Evolutionary conservation across 1,140 invertebrate species (phyloP), one percentile per base, ranked within the genome.

Genomic region (Centruroides vittatus): DNA sequence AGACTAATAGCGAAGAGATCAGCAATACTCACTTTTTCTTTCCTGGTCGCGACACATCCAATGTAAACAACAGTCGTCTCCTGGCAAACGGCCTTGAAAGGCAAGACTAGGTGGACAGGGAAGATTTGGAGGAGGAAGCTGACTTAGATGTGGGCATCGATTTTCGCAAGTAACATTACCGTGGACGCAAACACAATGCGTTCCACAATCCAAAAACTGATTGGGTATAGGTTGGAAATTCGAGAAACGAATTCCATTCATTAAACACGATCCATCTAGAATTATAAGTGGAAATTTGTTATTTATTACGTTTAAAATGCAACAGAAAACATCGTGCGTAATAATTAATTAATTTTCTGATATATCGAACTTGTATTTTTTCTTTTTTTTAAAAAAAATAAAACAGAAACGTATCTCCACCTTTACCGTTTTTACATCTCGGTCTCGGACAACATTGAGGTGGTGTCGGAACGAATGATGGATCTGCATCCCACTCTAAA

Each of bases 171-270:
- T 85, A 5, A 93, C 78, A 64, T 86, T 86, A 35, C 89, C 89
- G 71, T 85, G 84, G 70, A 90, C 86, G 68, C 90, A 93, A 71
- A 82, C 88, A 73, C 90, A 94, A 67, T 83, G 78, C 62, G 87
- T 81, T 58, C 90, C 86, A 70, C 90, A 94, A 55, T 80, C 81
- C 23, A 85, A 67, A 73, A 71, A 54, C 41, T 86, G 77, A 70
- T 74, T 70, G 3, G 85, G 85, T 47, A 87, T 82, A 57, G 81
- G 80, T 47, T 81, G 79, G 78, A 82, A 84, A 70, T 87, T 85
- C 23, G 46, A 52, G 60, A 72, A 70, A 34, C 60, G 62, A 47
- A 67, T 61, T 11, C 73, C 73, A 48, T 69, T 82, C 78, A 59
- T 82, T 72, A 46, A 75, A 51, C 70, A 69, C 2, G 66, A 65